These are phyloP conservation scores for Oxyteleia sp. DNA, from an alignment of 2,888 invertebrate genomes.

Conservation along the genomic window DNA sequence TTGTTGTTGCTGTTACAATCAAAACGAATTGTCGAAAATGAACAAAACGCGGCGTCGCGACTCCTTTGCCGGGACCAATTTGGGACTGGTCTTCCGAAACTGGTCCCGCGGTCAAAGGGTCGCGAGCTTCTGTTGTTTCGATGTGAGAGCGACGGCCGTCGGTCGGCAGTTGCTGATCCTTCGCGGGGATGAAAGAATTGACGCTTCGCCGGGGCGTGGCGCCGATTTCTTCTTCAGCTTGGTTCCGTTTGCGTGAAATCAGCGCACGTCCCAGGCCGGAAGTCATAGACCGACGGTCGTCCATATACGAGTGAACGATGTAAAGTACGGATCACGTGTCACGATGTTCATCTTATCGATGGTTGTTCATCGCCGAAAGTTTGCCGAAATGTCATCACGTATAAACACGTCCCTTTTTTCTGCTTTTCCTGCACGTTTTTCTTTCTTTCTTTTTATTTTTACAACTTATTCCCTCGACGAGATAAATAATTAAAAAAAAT, in stretches of 20 bases:
- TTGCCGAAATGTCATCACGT: constrained; percentile 72
- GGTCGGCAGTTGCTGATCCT: constrained; percentile 77
- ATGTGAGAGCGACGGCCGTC: constrained; percentile 76
- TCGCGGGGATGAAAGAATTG: constrained; percentile 76
- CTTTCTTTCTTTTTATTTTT: no score
- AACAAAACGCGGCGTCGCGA: constrained; percentile 57
- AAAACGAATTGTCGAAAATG: constrained; percentile 66
- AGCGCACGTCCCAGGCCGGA: constrained; percentile 32
- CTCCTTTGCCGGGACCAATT: constrained; percentile 4
- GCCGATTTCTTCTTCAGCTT: constrained; percentile 20
- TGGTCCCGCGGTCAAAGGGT: constrained; percentile 17
- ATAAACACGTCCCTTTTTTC: constrained; percentile 77
- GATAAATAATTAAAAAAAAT: no score
- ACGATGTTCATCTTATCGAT: constrained; percentile 60
- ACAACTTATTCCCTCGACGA: no score
- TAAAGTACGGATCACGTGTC: constrained; percentile 78
- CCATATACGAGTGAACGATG: constrained; percentile 77
- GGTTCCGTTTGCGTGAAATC: constrained; percentile 14
- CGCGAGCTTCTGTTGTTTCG: constrained; percentile 64
- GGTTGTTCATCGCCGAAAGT: constrained; percentile 67
- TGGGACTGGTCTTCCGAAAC: neutral
- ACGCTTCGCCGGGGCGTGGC: constrained; percentile 24
- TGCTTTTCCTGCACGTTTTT: constrained; percentile 74
- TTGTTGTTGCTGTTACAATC: constrained; percentile 67
- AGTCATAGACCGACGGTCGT: constrained; percentile 75